A percentile compares a stretch with the other conserved stretches of the same genome.
phyloP scores from a whole-genome alignment of 2,888 invertebrate genomes.

The Nymphalis c-album region DNA sequence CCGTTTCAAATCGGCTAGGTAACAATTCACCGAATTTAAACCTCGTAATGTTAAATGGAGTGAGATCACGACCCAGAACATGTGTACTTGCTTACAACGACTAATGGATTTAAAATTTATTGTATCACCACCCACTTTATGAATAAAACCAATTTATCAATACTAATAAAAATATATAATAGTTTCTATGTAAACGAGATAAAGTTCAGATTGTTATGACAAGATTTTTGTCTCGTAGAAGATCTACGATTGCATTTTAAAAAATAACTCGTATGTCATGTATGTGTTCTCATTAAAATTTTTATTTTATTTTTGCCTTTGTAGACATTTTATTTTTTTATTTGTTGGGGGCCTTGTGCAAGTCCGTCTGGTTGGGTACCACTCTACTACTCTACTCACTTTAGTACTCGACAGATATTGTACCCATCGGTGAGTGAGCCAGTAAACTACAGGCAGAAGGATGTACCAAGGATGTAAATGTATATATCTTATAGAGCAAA shows the following conservation, averaged over 20 bases:
- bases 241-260: neutral
- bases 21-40: constrained; percentile 77
- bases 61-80: constrained; percentile 68
- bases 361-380: too few relatives aligned
- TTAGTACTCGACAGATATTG: too few relatives aligned
- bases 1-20: constrained; percentile 60
- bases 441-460: too few relatives aligned
- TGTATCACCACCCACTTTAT: constrained; percentile 70
- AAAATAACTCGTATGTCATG: too few relatives aligned
- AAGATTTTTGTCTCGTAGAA: neutral
- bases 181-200: neutral
- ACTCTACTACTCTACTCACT: too few relatives aligned
- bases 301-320: too few relatives aligned
- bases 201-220: neutral
- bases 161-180: neutral
- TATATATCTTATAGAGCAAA: too few relatives aligned
- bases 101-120: constrained; percentile 82
- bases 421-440: too few relatives aligned
- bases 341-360: too few relatives aligned
- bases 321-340: too few relatives aligned
- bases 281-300: too few relatives aligned
- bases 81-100: constrained; percentile 70
- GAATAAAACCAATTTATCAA: constrained; percentile 31
- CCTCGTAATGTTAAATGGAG: constrained; percentile 80
- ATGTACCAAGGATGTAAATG: too few relatives aligned